Evolutionary conservation across 2,888 invertebrate genomes (phyloP), one percentile per base, ranked within the genome.

Genomic region (Hydrotaea diabolus): DNA sequence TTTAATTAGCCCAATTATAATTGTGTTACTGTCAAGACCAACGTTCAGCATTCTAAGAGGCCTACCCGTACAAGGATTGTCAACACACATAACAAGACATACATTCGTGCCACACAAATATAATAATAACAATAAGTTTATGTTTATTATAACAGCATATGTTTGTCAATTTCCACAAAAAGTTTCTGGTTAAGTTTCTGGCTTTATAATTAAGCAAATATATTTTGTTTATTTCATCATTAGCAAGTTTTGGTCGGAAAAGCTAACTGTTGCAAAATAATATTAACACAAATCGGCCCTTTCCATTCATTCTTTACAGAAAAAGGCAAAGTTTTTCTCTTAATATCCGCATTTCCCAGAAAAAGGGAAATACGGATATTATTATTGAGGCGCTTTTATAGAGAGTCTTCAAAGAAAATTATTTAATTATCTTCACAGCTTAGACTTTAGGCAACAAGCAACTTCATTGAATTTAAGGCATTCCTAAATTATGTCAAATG

Each of bases 161-260:
- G 69, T 69, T 69, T 23, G 17, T 23, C 7, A 23, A 21, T 46
- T 46, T 15, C 15, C 0, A 43, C 23, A 23, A 66, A 7, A 66
- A 66, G 19, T 69, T 69, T 17, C 36, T 13, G 66, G 66, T 66
- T 66, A 43, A 66, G 66, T 66, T 66, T 69, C 21, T 46, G 69
- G 69, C 69, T 69, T 69, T 69, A 69, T 69, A 69, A 69, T 69
- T 69, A 69, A 69, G 46, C 43, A 69, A 69, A 69, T 69, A 69
- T 23, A 69, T 69, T 69, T 39, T 43, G 69, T 39, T 69, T 69
- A 46, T 69, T 46, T 69, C 69, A 69, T 69, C 69, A 69, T 69
- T 69, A 69, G 69, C 46, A 69, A 69, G 13, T 39, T 19, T 43
- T 21, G 66, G 69, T 39, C n/a, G n/a, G 21, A 21, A 23, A 46